phyloP scores from a whole-genome alignment of 2,888 invertebrate genomes.

The Polydesmus complanatus region DNA sequence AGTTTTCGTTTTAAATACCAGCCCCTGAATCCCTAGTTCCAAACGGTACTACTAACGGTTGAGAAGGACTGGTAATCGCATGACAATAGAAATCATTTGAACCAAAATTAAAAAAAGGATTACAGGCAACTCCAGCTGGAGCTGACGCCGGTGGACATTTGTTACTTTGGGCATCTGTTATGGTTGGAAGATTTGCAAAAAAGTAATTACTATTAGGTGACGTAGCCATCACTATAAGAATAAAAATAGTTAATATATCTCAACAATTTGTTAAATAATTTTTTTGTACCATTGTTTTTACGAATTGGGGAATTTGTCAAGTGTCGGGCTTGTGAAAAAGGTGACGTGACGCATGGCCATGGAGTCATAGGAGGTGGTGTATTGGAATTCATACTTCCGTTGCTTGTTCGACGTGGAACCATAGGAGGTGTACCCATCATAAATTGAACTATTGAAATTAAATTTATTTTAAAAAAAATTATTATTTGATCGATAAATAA shows the following conservation, averaged over 20 bases:
- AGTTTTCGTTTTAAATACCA: not conserved
- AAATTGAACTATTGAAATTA: conserved; percentile 28
- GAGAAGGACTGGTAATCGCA: conserved; percentile 9
- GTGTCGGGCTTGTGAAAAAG: conserved; percentile 31
- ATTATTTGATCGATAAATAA: not conserved
- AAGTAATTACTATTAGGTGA: conserved; percentile 17
- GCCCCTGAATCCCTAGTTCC: conserved; percentile 36
- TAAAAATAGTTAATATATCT: not conserved
- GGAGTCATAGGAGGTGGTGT: conserved; percentile 52
- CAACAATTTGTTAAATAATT: not conserved
- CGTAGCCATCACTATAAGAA: conserved; percentile 6
- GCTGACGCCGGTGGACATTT: not conserved
- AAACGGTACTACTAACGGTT: conserved; percentile 17
- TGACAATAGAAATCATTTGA: not conserved
- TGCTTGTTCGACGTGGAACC: conserved; percentile 28
- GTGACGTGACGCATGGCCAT: conserved; percentile 15
- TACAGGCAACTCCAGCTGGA: not conserved
- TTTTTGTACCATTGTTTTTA: conserved; percentile 41
- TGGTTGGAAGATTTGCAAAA: conserved; percentile 9
- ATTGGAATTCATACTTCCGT: conserved; percentile 36
- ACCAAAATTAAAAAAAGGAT: conserved; percentile 3
- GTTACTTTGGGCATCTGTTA: not conserved
- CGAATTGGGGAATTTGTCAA: conserved; percentile 51
- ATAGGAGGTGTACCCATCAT: conserved; percentile 68
- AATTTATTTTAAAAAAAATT: conserved; percentile 3